Conservation (phyloP, 2,797 vertebrate genomes). For the Tragelaphus eurycerus region DNA sequence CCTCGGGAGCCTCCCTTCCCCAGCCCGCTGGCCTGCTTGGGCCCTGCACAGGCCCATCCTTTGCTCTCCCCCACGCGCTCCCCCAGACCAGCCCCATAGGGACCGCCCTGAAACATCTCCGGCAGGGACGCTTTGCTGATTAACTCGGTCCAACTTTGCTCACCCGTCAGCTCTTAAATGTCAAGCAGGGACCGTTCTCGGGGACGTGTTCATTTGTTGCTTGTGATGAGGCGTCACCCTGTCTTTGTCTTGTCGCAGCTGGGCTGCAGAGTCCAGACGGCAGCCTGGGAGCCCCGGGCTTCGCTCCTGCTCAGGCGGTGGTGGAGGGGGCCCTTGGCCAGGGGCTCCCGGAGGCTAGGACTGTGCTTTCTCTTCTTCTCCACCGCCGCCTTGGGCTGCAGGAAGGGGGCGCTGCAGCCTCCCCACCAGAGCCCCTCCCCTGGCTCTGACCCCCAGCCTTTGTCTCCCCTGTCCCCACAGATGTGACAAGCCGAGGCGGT, state of each 20-base stretch:
- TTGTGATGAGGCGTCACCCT: background rate
- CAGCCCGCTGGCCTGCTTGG: background rate
- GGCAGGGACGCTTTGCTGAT: background rate
- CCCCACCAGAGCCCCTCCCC: background rate
- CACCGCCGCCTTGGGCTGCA: background rate
- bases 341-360: background rate
- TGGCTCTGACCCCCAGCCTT: constrained; percentile 62
- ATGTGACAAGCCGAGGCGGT: constrained; percentile 99
- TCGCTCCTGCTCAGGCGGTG: background rate
- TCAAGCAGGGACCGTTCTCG: background rate
- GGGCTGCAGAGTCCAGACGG: background rate
- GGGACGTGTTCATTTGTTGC: background rate
- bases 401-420: background rate
- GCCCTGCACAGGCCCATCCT: background rate
- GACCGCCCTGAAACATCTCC: background rate
- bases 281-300: background rate
- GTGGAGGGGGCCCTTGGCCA: background rate
- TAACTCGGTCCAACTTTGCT: background rate
- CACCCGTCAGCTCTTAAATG: background rate
- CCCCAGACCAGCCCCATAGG: background rate
- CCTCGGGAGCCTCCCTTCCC: background rate
- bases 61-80: background rate
- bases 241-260: constrained; percentile 34
- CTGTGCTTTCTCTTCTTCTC: background rate
- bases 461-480: constrained; percentile 79